A percentile compares a stretch with the other conserved stretches of the same genome.
phyloP scores from a whole-genome alignment of 2,113 vertebrate species.

The Pachypanchax playfairii region DNA sequence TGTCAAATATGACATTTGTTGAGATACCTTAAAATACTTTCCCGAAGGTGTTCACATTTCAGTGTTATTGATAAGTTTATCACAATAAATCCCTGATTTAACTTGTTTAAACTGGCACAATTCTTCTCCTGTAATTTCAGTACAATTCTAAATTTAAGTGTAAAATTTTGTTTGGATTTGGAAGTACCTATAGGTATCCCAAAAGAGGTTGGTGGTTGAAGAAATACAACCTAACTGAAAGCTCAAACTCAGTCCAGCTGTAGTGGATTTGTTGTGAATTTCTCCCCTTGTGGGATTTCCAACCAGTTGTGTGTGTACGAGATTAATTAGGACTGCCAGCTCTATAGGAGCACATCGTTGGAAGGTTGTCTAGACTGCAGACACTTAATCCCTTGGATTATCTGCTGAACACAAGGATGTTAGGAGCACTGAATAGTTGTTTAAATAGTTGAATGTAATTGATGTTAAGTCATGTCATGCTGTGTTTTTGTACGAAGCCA shows the following conservation, averaged over 20 bases:
- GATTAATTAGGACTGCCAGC: neutral
- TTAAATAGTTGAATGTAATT: constrained; percentile 7
- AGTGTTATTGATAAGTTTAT: too few relatives aligned
- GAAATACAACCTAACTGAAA: too few relatives aligned
- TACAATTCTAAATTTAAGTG: too few relatives aligned
- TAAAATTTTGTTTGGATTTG: too few relatives aligned
- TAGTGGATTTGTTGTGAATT: neutral
- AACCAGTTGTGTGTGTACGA: neutral
- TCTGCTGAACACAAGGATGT: constrained; percentile 18
- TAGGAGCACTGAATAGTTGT: constrained; percentile 13
- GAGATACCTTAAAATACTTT: too few relatives aligned
- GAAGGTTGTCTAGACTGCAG: constrained; percentile 37
- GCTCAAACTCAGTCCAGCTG: neutral
- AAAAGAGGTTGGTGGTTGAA: too few relatives aligned
- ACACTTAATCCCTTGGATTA: constrained; percentile 55
- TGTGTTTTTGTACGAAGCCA: neutral
- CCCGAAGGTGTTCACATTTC: too few relatives aligned
- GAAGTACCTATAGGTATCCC: too few relatives aligned
- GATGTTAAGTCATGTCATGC: neutral
- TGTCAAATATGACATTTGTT: too few relatives aligned
- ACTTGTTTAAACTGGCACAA: too few relatives aligned
- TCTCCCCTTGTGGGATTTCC: neutral
- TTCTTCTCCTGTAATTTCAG: too few relatives aligned
- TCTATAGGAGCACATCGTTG: neutral
- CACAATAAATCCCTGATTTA: too few relatives aligned